Evolutionary conservation across 2,888 invertebrate species (phyloP), one percentile per base, ranked within the genome.

Genomic region (Agonopterix arenella): DNA sequence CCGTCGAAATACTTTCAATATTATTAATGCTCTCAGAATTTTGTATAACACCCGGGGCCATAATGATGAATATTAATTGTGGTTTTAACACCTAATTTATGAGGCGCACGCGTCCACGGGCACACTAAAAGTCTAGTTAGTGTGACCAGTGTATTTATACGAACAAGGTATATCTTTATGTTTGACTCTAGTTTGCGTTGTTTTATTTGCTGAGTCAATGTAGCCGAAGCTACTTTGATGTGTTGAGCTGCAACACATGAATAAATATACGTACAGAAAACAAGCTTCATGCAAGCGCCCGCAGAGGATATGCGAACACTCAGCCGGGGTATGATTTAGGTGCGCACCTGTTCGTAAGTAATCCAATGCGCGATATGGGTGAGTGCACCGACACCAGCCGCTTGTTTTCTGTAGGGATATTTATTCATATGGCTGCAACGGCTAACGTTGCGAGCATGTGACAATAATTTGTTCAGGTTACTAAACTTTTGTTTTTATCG

Each of bases 21-120:
- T 65, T 67, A 51, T 65, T 70, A 41, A 80, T 66, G 2, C 65
- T 60, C 52, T 80, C 83, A 8, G 80, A 58, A 56, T 73, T 80
- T 56, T 82, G 76, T 40, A 73, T 62, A 11, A 84, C 78, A 59
- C 79, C 85, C 42, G 86, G 85, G 28, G 85, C 80, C 85, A 88
- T 88, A n/a, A 10, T 40, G 40, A n/a, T 5, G 10, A 40, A 40
- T 40, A 40, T n/a, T 40, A 40, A 40, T n/a, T 40, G 40, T n/a
- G 10, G n/a, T 28, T 28, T 28, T 28, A n/a, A 40, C 40, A n/a
- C 13, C 46, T 36, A 52, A 52, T 53, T 53, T 61, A 64, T 63
- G 67, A 73, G 70, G 59, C 73, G 62, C 63, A 58, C 68, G 70
- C 71, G 68, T 57, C 60, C 58, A 72, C 70, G 65, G 53, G 65